Evolutionary conservation across 2,113 vertebrate species (phyloP).

Genomic region (Proteles cristata): DNA sequence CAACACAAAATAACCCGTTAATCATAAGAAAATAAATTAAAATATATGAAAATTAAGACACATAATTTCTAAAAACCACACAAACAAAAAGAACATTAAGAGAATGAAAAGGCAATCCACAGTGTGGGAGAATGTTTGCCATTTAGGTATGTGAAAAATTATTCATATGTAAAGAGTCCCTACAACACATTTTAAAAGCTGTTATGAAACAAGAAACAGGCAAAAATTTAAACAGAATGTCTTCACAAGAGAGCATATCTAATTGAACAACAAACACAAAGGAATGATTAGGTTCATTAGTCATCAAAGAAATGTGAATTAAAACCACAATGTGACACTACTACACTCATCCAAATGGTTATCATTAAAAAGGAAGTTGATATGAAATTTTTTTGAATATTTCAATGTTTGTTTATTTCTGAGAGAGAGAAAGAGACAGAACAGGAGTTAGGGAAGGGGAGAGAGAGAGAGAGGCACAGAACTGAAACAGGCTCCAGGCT

Average conservation of each 20-base stretch:
- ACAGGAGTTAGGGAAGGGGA: too few species aligned
- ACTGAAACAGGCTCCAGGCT: too few species aligned
- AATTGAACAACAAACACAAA: background rate
- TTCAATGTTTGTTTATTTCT: too few species aligned
- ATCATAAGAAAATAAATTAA: background rate
- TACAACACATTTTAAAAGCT: background rate
- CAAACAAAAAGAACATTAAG: background rate
- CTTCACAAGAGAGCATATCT: background rate
- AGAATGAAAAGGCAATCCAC: background rate
- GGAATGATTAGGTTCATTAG: background rate
- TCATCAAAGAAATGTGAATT: background rate
- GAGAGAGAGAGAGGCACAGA: too few species aligned
- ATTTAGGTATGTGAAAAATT: background rate
- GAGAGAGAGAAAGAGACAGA: too few species aligned
- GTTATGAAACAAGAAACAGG: background rate
- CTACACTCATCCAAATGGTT: background rate
- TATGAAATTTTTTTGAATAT: background rate
- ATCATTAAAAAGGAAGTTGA: background rate
- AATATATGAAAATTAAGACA: background rate
- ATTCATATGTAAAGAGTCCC: background rate
- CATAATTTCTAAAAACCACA: background rate
- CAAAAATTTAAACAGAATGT: background rate
- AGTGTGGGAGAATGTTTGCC: background rate
- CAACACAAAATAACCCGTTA: background rate
- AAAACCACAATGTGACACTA: background rate